These are phyloP conservation scores for Isurus oxyrinchus DNA, from an alignment of 2,113 vertebrate genomes.

Conservation along the genomic window DNA sequence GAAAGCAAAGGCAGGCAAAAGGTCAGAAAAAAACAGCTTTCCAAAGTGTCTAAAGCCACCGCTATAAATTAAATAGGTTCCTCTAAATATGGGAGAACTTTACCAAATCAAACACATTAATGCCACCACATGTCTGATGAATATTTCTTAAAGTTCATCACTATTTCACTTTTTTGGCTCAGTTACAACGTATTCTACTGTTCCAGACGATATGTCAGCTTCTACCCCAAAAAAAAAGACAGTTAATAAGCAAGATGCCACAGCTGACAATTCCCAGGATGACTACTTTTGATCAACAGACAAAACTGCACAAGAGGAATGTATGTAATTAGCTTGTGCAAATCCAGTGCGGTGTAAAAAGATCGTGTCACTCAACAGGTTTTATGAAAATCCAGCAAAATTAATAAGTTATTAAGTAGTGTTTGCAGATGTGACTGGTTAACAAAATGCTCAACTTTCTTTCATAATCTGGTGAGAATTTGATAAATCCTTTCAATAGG, in stretches of 20 bases:
- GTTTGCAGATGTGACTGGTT: not conserved
- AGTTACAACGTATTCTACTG: not conserved
- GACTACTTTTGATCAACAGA: not conserved
- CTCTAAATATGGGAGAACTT: not conserved
- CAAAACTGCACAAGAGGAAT: not conserved
- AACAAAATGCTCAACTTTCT: slow-evolving; percentile 9
- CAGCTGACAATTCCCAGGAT: not conserved
- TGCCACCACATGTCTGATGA: not conserved
- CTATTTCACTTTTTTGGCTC: not conserved
- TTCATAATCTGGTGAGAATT: not conserved
- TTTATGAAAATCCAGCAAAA: not conserved
- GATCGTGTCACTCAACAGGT: slow-evolving; percentile 14
- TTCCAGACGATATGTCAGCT: not conserved
- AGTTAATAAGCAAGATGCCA: not conserved
- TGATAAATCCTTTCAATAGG: not conserved
- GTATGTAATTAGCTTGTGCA: not conserved
- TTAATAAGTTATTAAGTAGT: not conserved
- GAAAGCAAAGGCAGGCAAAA: not conserved
- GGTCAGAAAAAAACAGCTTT: not conserved
- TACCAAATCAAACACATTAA: slow-evolving; percentile 15
- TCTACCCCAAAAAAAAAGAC: not conserved
- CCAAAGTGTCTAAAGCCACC: not conserved
- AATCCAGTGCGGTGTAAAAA: not conserved
- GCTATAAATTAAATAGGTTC: not conserved
- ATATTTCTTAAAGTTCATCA: slow-evolving; percentile 6